Evolutionary conservation across 2,113 vertebrate species (phyloP), one percentile per base, ranked within the genome.

Genomic region (Myotis yumanensis): DNA sequence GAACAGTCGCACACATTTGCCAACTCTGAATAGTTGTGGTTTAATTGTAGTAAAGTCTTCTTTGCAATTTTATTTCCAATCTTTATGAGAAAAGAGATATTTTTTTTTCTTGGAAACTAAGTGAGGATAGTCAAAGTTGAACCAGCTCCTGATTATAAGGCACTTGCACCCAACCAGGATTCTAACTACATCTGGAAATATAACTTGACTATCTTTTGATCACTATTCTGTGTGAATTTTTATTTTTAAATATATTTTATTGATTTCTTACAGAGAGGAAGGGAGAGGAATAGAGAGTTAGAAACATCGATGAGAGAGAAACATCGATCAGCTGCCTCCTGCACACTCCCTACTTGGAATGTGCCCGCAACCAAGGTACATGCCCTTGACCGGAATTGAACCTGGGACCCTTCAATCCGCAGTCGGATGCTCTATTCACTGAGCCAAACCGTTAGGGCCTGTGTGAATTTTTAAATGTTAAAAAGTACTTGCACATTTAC

Each of bases 201-300:
- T 93, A 92, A 97, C 86, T 89, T 97, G 86, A 92, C 37, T 90
- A 96, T 94, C 90, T 89, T 96, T 97, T 94, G 23, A 66, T 95
- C 43, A 97, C 86, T 91, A 82, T 95, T 89, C 84, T 95, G 89
- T 94, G 95, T 94, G 79, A 86, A 77, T 92, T 96, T 91, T 94
- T 97, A 85, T 97, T 51, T 51, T 51, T 51, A 51, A 11, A 51
- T 51, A 14, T 51, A 14, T 14, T 40, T 40, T 40, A 40, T 40
- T 40, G 4, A 40, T 40, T 40, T 40, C 40, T 40, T 40, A 40
- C 40, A 40, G 5, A 5, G 40, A 40, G 40, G 40, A 40, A 40
- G 40, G 40, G 40, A 40, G 40, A 40, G 40, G 40, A 4, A 40
- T 40, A 40, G 40, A 40, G 40, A 40, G 40, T 40, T 40, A 40